Percentiles rank a stretch among this genome's conserved stretches.
Evolutionary conservation across 2,888 invertebrate species (phyloP).

Genomic region (Parascotia fuliginaria): DNA sequence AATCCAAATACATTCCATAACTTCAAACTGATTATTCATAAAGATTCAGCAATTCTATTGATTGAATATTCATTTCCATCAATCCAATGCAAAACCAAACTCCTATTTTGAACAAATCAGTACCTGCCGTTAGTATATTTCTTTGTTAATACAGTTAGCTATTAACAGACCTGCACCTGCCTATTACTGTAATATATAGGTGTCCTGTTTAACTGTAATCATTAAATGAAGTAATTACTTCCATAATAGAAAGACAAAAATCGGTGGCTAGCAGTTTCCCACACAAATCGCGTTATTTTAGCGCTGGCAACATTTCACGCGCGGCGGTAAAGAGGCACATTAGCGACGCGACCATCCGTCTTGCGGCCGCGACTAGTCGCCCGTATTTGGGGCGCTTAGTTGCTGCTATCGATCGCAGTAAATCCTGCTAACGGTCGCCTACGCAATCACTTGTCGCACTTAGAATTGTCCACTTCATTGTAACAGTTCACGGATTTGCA

Average conservation of each 20-base stretch:
- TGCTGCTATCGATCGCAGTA: conserved; percentile 55
- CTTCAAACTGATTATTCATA: too few relatives aligned
- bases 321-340: conserved; percentile 47
- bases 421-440: conserved; percentile 54
- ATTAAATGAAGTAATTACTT: conserved; percentile 13
- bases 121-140: too few relatives aligned
- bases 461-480: conserved; percentile 54
- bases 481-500: conserved; percentile 34
- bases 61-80: too few relatives aligned
- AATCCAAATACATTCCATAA: too few relatives aligned
- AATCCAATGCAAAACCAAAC: too few relatives aligned
- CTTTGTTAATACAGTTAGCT: too few relatives aligned
- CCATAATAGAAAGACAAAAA: conserved; percentile 17
- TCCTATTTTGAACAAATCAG: too few relatives aligned
- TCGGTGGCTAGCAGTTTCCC: conserved; percentile 35
- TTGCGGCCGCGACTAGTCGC: conserved; percentile 32
- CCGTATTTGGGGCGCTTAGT: conserved; percentile 55
- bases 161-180: not conserved
- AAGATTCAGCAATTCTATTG: too few relatives aligned
- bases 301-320: conserved; percentile 42
- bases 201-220: not conserved
- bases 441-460: conserved; percentile 48
- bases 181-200: not conserved
- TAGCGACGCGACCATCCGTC: conserved; percentile 54
- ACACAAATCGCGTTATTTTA: conserved; percentile 48